phyloP scores from a whole-genome alignment of 1,140 invertebrate species.

The Drosophila serrata region DNA sequence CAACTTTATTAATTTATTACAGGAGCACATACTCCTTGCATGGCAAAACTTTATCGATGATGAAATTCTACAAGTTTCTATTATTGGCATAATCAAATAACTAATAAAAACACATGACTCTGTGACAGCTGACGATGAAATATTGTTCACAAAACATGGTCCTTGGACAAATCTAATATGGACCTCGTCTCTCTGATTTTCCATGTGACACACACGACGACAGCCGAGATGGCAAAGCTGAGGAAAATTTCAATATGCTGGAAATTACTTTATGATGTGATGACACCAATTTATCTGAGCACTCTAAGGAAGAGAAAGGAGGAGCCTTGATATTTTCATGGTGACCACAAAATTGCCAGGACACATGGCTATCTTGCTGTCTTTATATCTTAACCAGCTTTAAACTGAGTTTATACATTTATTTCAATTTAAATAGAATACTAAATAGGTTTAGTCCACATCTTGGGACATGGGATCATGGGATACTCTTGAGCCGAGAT shows the following conservation, averaged over 20 bases:
- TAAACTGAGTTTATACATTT: not conserved
- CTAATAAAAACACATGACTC: slow-evolving; percentile 61
- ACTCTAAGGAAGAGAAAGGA: not conserved
- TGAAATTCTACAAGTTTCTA: slow-evolving; percentile 74
- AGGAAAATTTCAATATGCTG: slow-evolving; percentile 81
- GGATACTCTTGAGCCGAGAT: slow-evolving; percentile 3
- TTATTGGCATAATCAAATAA: slow-evolving; percentile 80
- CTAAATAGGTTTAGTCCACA: too few species aligned
- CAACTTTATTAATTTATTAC: slow-evolving; percentile 12
- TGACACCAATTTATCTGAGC: slow-evolving; percentile 82
- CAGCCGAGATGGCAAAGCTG: slow-evolving; percentile 28
- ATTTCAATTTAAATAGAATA: not conserved
- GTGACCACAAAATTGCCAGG: slow-evolving; percentile 29
- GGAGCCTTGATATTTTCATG: not conserved
- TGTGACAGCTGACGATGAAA: slow-evolving; percentile 74
- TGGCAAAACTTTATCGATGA: slow-evolving; percentile 72
- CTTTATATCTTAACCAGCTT: slow-evolving; percentile 14
- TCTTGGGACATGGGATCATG: not conserved
- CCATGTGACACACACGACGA: slow-evolving; percentile 37
- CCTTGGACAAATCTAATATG: slow-evolving; percentile 57
- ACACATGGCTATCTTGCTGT: slow-evolving; percentile 19
- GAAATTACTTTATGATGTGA: slow-evolving; percentile 85
- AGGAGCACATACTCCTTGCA: slow-evolving; percentile 21
- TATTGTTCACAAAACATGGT: slow-evolving; percentile 71
- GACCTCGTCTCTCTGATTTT: slow-evolving; percentile 18